Base-by-base conservation (phyloP, 1,140 invertebrate species). In the Cydia fagiglandana region DNA sequence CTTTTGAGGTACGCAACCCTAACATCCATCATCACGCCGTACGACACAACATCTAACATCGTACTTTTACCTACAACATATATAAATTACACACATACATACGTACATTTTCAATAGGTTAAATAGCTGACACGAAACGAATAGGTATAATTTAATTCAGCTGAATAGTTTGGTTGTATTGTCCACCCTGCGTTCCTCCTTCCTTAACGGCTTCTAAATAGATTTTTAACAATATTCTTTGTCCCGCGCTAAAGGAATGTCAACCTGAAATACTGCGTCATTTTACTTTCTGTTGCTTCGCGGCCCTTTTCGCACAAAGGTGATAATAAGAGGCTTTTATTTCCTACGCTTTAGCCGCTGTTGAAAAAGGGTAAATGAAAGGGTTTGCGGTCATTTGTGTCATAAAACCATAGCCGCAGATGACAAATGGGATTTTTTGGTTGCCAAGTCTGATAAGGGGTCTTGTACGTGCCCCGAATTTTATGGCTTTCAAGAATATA, bases 361-460 rank as follows among this genome's bases (percentile, higher is more conserved):
- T 70, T 70, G 66, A 70, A 70, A 70, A 70, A 70, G 66, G 66
- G 38, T 17, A 70, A 70, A 70, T 70, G 66, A 70, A 70, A 70
- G 38, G 66, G 34, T 70, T 70, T 70, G 66, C 34, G 66, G 66
- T 70, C 66, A 70, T 70, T 70, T 70, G 17, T 34, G 66, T 70
- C 66, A 30, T 70, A 70, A 70, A 70, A 70, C 66, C 66, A 70
- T 70, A 70, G 34, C 66, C 66, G 66, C 66, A 45, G 66, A 45
- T 70, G 66, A 70, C 66, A 70, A 70, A 70, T 70, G 66, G 66
- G 66, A 70, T 70, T 70, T 70, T 70, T 70, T 70, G 34, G 66
- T 41, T 70, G 66, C 34, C 66, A 70, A 70, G 38, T 70, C 66
- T 70, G 66, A 70, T 41, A 70, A 70, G 66, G 66, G 66, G 34